Conservation (phyloP, 1,140 invertebrate genomes). For the Chymomyza costata region DNA sequence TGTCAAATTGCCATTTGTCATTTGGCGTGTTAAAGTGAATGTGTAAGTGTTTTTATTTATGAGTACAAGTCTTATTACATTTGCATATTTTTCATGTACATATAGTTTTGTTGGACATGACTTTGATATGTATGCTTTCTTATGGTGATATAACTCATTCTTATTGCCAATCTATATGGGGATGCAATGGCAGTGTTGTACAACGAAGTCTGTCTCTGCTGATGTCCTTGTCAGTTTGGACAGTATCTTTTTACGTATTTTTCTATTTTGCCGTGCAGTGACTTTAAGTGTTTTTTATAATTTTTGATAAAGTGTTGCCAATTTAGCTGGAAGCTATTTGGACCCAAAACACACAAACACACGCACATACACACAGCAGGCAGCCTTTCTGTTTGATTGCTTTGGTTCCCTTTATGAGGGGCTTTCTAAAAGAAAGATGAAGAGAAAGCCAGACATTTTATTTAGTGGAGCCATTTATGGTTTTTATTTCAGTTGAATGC, state of each 20-base stretch:
- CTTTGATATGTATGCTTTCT: no score
- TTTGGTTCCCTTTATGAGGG: constrained; percentile 21
- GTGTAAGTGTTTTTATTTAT: no score
- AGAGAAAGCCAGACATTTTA: no score
- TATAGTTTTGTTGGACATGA: no score
- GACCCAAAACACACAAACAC: constrained; percentile 22
- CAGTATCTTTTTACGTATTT: not conserved
- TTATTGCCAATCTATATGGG: constrained; percentile 70
- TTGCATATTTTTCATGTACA: no score
- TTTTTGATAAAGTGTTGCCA: constrained; percentile 74
- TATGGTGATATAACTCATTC: constrained; percentile 62
- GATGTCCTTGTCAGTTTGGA: constrained; percentile 14
- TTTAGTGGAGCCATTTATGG: constrained; percentile 40
- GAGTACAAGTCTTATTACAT: no score
- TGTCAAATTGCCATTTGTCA: no score
- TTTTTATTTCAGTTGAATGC: constrained; percentile 63
- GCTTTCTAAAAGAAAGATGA: not conserved
- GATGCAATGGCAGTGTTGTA: constrained; percentile 5
- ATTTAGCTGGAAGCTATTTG: constrained; percentile 71
- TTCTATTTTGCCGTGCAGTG: constrained; percentile 47
- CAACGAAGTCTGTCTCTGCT: constrained; percentile 24
- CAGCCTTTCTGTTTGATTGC: constrained; percentile 71
- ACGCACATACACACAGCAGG: constrained; percentile 23
- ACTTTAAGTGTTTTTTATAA: constrained; percentile 71
- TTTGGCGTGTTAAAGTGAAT: no score